Evolutionary conservation across 2,888 invertebrate genomes (phyloP).

Genomic region (Schizotus pectinicornis): DNA sequence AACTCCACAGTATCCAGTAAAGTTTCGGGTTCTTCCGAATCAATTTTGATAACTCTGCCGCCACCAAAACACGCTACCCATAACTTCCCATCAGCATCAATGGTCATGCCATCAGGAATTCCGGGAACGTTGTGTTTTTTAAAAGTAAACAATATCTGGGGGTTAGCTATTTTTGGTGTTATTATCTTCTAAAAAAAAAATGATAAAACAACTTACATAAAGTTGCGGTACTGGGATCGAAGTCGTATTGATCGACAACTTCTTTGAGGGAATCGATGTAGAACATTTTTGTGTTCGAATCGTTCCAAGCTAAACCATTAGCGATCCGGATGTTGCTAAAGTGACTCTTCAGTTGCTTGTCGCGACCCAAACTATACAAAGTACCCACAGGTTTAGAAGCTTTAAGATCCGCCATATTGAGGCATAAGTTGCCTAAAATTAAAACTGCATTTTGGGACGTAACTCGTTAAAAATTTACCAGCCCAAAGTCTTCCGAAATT

Average conservation of each 20-base stretch:
- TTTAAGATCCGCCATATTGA: too few relatives aligned
- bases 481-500: slow-evolving; percentile 72
- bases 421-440: too few relatives aligned
- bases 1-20: slow-evolving; percentile 65
- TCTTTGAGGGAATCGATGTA: slow-evolving; percentile 69
- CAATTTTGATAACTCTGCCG: slow-evolving; percentile 63
- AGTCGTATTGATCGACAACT: too few relatives aligned
- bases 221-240: too few relatives aligned
- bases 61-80: slow-evolving; percentile 81
- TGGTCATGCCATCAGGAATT: slow-evolving; percentile 66
- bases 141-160: slow-evolving; percentile 65
- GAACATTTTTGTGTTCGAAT: slow-evolving; percentile 70
- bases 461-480: slow-evolving; percentile 53
- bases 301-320: slow-evolving; percentile 77
- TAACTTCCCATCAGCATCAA: slow-evolving; percentile 67
- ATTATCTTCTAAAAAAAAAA: neutral
- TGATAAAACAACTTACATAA: neutral
- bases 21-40: slow-evolving; percentile 60
- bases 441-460: too few relatives aligned
- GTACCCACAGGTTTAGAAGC: slow-evolving; percentile 12
- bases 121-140: slow-evolving; percentile 56
- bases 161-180: slow-evolving; percentile 60
- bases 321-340: slow-evolving; percentile 29
- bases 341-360: slow-evolving; percentile 27
- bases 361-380: slow-evolving; percentile 26